Evolutionary conservation across 1,140 invertebrate species (phyloP).

Genomic region (Arctopsyche grandis): DNA sequence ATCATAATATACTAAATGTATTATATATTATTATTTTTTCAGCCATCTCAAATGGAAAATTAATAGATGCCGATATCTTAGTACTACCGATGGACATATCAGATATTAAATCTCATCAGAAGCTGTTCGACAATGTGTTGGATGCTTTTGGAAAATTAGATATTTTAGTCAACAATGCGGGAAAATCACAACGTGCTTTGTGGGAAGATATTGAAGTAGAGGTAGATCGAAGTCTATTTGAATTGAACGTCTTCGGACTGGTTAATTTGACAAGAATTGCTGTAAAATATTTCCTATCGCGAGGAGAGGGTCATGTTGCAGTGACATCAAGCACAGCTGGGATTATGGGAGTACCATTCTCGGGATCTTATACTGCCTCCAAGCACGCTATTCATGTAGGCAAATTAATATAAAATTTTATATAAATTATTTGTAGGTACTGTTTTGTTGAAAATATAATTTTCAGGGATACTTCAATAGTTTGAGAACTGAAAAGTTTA

Average conservation of each 20-base stretch:
- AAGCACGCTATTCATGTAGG: constrained; percentile 86
- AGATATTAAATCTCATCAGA: constrained; percentile 71
- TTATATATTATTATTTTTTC: constrained; percentile 45
- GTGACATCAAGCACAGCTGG: constrained; percentile 80
- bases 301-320: constrained; percentile 73
- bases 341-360: constrained; percentile 75
- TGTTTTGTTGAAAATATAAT: background rate
- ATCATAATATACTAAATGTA: background rate
- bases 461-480: constrained; percentile 77
- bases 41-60: constrained; percentile 62
- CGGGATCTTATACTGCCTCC: constrained; percentile 79
- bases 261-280: constrained; percentile 77
- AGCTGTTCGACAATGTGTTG: constrained; percentile 72
- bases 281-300: constrained; percentile 73
- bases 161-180: constrained; percentile 85
- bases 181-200: constrained; percentile 79
- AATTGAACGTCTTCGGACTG: constrained; percentile 83
- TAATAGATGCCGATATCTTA: constrained; percentile 72
- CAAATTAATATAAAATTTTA: constrained; percentile 16
- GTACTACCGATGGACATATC: constrained; percentile 79
- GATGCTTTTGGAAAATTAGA: constrained; percentile 80
- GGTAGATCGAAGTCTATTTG: constrained; percentile 83
- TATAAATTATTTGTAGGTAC: background rate
- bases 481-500: constrained; percentile 72
- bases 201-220: constrained; percentile 81